A percentile compares a stretch with the other conserved stretches of the same genome.
phyloP scores from a whole-genome alignment of 2,888 invertebrate genomes.

The Caenorhabditis drosophilae region DNA sequence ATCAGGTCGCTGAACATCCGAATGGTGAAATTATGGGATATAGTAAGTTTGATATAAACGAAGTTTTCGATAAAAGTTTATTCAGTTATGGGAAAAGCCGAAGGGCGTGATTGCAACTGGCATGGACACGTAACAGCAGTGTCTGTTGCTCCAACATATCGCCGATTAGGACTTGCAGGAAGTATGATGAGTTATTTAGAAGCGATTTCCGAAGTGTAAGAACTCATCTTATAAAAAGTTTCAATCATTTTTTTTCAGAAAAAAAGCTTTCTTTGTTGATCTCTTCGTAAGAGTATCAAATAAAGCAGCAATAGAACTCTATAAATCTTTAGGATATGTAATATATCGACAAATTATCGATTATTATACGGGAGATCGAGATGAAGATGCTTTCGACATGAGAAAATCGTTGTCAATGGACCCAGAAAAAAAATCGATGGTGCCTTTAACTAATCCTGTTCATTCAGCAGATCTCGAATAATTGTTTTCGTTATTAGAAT shows the following conservation, averaged over 20 bases:
- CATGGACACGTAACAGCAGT: conserved; percentile 99
- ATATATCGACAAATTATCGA: conserved; percentile 94
- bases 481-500: conserved; percentile 1
- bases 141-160: conserved; percentile 90
- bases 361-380: conserved; percentile 95
- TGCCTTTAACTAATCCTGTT: conserved; percentile 91
- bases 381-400: conserved; percentile 99
- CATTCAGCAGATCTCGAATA: conserved; percentile 36
- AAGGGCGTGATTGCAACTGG: conserved; percentile 93
- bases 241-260: too few relatives aligned
- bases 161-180: conserved; percentile 85
- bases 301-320: conserved; percentile 95
- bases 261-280: conserved; percentile 94
- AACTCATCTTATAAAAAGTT: too few relatives aligned
- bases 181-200: conserved; percentile 92
- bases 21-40: conserved; percentile 98
- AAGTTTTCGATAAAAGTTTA: conserved; percentile 5
- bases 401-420: conserved; percentile 94
- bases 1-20: conserved; percentile 93
- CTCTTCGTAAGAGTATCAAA: conserved; percentile 97
- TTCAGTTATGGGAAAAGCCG: conserved; percentile 97
- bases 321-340: conserved; percentile 83
- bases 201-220: conserved; percentile 86
- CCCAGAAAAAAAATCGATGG: conserved; percentile 85
- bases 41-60: conserved; percentile 82